Percentiles rank a stretch among this genome's conserved stretches.
Conservation (phyloP, 2,797 vertebrate genomes). For the Onychomys arenicola region DNA sequence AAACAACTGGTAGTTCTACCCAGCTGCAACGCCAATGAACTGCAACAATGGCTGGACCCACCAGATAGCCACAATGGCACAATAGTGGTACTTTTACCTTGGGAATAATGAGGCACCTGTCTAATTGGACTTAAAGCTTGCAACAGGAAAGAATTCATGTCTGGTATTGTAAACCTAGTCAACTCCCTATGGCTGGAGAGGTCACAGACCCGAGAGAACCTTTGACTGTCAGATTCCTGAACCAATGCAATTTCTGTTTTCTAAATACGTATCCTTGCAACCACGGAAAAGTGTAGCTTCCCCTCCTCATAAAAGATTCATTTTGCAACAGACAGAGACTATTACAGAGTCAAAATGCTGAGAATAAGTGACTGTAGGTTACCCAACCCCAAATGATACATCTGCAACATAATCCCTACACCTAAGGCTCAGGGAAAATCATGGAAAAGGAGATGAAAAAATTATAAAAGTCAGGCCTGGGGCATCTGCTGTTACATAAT, state of each 20-base stretch:
- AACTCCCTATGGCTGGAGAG: not conserved
- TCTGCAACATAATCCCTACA: too few relatives aligned
- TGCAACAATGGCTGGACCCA: not conserved
- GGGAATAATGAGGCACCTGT: not conserved
- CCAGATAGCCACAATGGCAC: not conserved
- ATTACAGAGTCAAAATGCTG: not conserved
- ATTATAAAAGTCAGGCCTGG: not conserved
- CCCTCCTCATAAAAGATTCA: not conserved
- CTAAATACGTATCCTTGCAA: not conserved
- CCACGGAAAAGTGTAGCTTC: not conserved
- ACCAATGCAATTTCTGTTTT: not conserved
- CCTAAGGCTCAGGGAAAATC: not conserved
- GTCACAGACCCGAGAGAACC: not conserved
- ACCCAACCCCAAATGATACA: too few relatives aligned
- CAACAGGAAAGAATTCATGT: not conserved
- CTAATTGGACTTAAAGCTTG: not conserved
- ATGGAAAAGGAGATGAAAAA: not conserved
- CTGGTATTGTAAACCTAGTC: too few relatives aligned
- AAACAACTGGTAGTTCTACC: not conserved
- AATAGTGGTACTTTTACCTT: not conserved
- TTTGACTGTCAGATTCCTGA: not conserved
- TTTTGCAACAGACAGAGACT: not conserved
- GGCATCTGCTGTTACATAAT: not conserved
- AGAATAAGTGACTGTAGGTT: not conserved
- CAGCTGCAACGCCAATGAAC: not conserved